Percentiles rank a stretch among this genome's conserved stretches.
phyloP scores from a whole-genome alignment of 1,140 invertebrate genomes.

The Periplaneta americana region DNA sequence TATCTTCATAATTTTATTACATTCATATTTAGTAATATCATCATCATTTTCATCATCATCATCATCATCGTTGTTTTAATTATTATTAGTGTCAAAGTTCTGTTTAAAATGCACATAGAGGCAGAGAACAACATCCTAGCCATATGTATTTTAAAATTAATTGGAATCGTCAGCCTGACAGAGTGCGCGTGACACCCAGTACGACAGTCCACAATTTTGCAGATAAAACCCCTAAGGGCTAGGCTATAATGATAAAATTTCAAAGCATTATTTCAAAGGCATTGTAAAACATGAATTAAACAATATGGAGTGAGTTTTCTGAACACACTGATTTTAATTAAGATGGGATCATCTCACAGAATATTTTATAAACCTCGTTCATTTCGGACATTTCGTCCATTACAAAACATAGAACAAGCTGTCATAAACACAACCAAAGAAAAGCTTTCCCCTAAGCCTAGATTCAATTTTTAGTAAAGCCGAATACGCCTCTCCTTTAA shows the following conservation, averaged over 20 bases:
- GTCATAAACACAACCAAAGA: neutral
- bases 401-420: neutral
- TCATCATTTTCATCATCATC: too few species aligned
- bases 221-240: neutral
- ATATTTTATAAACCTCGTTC: neutral
- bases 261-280: neutral
- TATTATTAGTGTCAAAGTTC: too few species aligned
- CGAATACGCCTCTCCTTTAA: neutral
- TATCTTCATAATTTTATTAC: too few species aligned
- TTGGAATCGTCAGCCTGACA: too few species aligned
- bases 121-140: too few species aligned
- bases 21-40: too few species aligned
- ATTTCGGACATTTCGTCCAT: neutral
- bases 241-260: neutral
- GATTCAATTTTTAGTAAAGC: neutral
- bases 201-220: too few species aligned
- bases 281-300: neutral
- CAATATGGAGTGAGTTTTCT: neutral
- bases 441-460: neutral
- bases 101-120: too few species aligned
- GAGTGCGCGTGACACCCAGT: too few species aligned
- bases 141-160: too few species aligned
- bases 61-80: too few species aligned
- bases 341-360: neutral
- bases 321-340: neutral